These are phyloP conservation scores for Anorthoa munda DNA, from an alignment of 2,888 invertebrate species.

Conservation along the genomic window DNA sequence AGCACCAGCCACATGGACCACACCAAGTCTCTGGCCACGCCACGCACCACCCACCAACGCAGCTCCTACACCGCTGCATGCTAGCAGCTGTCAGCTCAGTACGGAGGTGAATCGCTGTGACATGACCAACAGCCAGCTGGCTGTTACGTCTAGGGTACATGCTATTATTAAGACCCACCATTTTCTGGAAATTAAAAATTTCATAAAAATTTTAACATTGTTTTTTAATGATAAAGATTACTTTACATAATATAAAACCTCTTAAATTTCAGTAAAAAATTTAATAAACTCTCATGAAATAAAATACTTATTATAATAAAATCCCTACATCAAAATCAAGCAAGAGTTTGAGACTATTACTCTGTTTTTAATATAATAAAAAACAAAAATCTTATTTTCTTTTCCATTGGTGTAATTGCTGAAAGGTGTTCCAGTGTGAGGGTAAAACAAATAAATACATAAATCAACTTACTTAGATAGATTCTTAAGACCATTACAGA, in stretches of 20 bases:
- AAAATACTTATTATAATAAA: too few species aligned
- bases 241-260: not conserved
- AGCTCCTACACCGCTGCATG: constrained; percentile 96
- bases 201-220: not conserved
- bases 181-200: constrained; percentile 75
- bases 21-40: constrained; percentile 94
- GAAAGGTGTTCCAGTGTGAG: too few species aligned
- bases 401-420: too few species aligned
- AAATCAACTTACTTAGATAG: constrained; percentile 91
- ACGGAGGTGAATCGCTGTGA: constrained; percentile 92
- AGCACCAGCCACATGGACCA: constrained; percentile 95
- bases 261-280: not conserved
- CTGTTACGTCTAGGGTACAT: constrained; percentile 96
- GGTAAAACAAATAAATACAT: too few species aligned
- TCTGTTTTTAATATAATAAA: not conserved
- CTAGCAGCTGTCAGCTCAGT: constrained; percentile 93
- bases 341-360: not conserved
- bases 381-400: too few species aligned
- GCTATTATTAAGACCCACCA: constrained; percentile 95
- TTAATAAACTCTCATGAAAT: not conserved
- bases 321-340: not conserved
- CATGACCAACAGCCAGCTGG: constrained; percentile 95
- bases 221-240: too few species aligned
- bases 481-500: constrained; percentile 93
- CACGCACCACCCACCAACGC: constrained; percentile 95